These are phyloP conservation scores for Daubentonia madagascariensis DNA, from an alignment of 2,113 vertebrate genomes.

Conservation along the genomic window DNA sequence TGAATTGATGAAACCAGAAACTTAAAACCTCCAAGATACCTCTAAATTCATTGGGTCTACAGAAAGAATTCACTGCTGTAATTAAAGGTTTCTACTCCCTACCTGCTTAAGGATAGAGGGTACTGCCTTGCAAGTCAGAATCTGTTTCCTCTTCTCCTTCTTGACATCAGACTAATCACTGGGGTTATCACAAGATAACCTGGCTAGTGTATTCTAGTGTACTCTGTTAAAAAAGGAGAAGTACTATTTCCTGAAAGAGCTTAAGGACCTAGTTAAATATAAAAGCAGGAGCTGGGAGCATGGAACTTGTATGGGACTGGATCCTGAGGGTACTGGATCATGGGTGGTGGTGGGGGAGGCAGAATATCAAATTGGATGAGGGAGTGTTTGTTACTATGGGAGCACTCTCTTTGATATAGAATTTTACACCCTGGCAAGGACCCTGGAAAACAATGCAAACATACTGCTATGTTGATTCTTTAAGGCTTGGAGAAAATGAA, in stretches of 20 bases:
- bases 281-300: not conserved
- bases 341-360: not conserved
- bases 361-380: not conserved
- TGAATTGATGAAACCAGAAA: not conserved
- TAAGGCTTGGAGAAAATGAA: not conserved
- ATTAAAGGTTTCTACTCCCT: not conserved
- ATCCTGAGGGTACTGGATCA: not conserved
- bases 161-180: not conserved
- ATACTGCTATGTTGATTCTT: not conserved
- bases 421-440: not conserved
- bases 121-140: not conserved
- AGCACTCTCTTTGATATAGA: not conserved
- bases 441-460: not conserved
- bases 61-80: not conserved
- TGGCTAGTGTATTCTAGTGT: not conserved
- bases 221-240: not conserved
- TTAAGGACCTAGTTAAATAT: not conserved
- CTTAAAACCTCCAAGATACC: not conserved
- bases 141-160: not conserved
- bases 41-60: not conserved
- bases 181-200: not conserved
- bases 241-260: not conserved
- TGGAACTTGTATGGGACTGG: too few relatives aligned
- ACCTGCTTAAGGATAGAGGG: not conserved
- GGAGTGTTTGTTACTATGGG: not conserved